Evolutionary conservation across 2,888 invertebrate species (phyloP).

Genomic region (Stenchaetothrips biformis): DNA sequence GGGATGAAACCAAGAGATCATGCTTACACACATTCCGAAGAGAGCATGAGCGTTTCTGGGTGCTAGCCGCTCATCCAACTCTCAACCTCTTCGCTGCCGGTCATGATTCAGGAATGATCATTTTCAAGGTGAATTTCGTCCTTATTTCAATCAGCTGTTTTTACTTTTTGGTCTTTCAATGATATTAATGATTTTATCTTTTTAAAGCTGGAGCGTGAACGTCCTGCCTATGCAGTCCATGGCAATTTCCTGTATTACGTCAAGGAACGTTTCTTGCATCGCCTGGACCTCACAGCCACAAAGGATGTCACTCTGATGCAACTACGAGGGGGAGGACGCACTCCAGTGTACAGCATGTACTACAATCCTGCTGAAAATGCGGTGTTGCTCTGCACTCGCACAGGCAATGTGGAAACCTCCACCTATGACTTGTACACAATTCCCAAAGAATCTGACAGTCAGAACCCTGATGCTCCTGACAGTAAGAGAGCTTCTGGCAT

Average conservation of each 20-base stretch:
- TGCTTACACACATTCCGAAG: conserved; percentile 88
- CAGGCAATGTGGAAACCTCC: conserved; percentile 77
- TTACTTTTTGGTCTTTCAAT: conserved; percentile 29
- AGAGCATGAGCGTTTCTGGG: conserved; percentile 97
- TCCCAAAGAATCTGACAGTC: conserved; percentile 61
- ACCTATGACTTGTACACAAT: conserved; percentile 91
- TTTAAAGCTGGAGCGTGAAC: conserved; percentile 80
- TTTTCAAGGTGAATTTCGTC: conserved; percentile 56
- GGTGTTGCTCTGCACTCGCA: conserved; percentile 79
- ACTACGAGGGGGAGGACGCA: conserved; percentile 59
- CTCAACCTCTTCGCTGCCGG: conserved; percentile 98
- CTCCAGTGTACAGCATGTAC: conserved; percentile 66
- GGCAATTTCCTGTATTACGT: conserved; percentile 93
- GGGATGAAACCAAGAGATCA: conserved; percentile 96
- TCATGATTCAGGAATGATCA: conserved; percentile 95
- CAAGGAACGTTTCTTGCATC: conserved; percentile 85
- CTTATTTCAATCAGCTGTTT: neutral
- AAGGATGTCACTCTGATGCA: conserved; percentile 92
- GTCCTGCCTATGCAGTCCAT: conserved; percentile 92
- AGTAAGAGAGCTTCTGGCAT: conserved; percentile 83
- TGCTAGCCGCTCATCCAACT: conserved; percentile 88
- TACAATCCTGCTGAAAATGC: conserved; percentile 97
- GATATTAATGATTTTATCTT: conserved; percentile 37
- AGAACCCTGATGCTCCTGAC: conserved; percentile 56
- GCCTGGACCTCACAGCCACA: conserved; percentile 87